Evolutionary conservation across 2,797 vertebrate species (phyloP).

Genomic region (Halcyon smyrnensis): DNA sequence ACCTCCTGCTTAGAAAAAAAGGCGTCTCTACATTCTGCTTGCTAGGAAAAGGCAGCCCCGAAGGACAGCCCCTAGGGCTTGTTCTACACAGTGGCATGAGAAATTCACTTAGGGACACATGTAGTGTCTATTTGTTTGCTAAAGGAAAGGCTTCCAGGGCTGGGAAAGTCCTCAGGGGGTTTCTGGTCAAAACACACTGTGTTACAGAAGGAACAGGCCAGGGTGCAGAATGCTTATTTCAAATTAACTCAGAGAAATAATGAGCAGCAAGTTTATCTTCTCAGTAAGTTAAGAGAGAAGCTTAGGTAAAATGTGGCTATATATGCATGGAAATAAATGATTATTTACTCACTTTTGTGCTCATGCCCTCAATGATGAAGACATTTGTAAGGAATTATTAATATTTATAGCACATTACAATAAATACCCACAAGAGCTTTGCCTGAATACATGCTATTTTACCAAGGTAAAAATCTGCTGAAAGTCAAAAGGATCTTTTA

Average conservation of each 20-base stretch:
- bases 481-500: conserved; percentile 11
- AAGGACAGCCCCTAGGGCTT: background rate
- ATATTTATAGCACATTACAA: conserved; percentile 72
- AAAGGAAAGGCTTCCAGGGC: background rate
- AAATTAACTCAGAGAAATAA: conserved; percentile 57
- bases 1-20: background rate
- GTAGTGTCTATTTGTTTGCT: background rate
- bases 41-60: background rate
- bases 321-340: conserved; percentile 56
- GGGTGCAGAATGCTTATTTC: conserved; percentile 40
- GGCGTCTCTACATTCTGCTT: background rate
- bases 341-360: conserved; percentile 59
- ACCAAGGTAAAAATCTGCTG: background rate
- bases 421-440: conserved; percentile 38
- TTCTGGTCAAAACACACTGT: background rate
- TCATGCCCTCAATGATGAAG: conserved; percentile 7
- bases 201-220: background rate
- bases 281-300: conserved; percentile 48
- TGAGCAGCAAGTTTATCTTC: conserved; percentile 35
- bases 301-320: conserved; percentile 31
- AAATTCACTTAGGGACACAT: background rate
- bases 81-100: background rate
- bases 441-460: background rate
- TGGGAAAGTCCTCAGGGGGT: background rate
- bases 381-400: conserved; percentile 55